Conservation (phyloP, 2,888 invertebrate species). For the Hofmannophila pseudospretella region DNA sequence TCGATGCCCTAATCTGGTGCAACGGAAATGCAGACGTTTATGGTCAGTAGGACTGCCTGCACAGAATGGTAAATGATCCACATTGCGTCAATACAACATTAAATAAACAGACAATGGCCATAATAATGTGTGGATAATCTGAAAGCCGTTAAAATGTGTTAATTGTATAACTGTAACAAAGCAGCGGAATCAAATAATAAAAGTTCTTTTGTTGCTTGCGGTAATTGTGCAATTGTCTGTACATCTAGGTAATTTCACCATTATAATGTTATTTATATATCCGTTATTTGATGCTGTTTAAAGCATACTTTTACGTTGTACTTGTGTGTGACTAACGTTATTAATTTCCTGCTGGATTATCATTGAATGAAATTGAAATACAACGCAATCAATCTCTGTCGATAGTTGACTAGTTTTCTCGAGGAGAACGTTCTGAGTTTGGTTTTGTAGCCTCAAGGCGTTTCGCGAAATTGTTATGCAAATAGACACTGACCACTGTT, state of each 20-base stretch:
- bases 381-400: conserved; percentile 26
- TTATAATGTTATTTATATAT: no score
- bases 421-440: conserved; percentile 17
- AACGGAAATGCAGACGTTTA: conserved; percentile 62
- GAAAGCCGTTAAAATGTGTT: background rate
- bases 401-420: conserved; percentile 16
- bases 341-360: conserved; percentile 6
- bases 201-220: conserved; percentile 7
- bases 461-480: conserved; percentile 61
- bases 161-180: background rate
- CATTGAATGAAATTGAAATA: conserved; percentile 9
- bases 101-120: background rate
- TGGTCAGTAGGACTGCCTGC: conserved; percentile 41
- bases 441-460: conserved; percentile 38
- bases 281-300: no score
- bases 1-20: conserved; percentile 46
- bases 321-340: background rate
- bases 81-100: conserved; percentile 40
- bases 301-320: no score
- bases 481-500: conserved; percentile 30
- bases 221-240: background rate
- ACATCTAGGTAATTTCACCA: background rate
- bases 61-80: conserved; percentile 45
- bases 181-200: conserved; percentile 7
- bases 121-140: background rate